phyloP scores from a whole-genome alignment of 2,888 invertebrate genomes.

The Drosophila incognita region DNA sequence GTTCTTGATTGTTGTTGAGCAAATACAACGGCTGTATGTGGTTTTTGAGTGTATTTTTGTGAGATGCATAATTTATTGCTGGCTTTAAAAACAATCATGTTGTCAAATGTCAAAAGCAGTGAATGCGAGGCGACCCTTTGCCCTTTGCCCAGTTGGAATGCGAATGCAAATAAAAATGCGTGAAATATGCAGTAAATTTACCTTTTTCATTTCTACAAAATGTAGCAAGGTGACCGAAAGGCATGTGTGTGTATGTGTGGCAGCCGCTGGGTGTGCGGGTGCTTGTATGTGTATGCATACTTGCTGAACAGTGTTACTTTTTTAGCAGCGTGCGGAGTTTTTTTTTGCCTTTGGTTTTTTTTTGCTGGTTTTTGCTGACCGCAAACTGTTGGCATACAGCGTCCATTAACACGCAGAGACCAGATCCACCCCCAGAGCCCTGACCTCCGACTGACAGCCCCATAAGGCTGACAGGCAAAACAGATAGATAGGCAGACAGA shows the following conservation, averaged over 20 bases:
- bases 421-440: slow-evolving; percentile 14
- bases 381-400: slow-evolving; percentile 75
- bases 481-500: slow-evolving; percentile 20
- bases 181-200: slow-evolving; percentile 74
- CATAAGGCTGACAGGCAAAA: slow-evolving; percentile 32
- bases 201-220: slow-evolving; percentile 54
- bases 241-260: slow-evolving; percentile 6
- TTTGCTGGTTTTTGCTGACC: slow-evolving; percentile 59
- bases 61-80: slow-evolving; percentile 75
- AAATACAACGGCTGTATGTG: slow-evolving; percentile 14
- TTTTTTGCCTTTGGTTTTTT: slow-evolving; percentile 36
- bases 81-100: slow-evolving; percentile 77
- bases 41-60: slow-evolving; percentile 41
- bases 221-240: slow-evolving; percentile 27
- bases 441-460: slow-evolving; percentile 32
- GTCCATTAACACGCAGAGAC: slow-evolving; percentile 58
- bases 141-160: slow-evolving; percentile 19
- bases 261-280: slow-evolving; percentile 1
- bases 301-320: slow-evolving; percentile 36
- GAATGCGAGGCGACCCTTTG: slow-evolving; percentile 33
- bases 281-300: slow-evolving; percentile 11
- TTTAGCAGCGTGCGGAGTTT: slow-evolving; percentile 39
- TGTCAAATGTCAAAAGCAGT: slow-evolving; percentile 77
- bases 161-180: slow-evolving; percentile 74
- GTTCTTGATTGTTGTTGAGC: slow-evolving; percentile 6